Percentiles rank a stretch among this genome's conserved stretches.
Evolutionary conservation across 1,140 invertebrate genomes (phyloP).

Genomic region (Meteorus sp.): DNA sequence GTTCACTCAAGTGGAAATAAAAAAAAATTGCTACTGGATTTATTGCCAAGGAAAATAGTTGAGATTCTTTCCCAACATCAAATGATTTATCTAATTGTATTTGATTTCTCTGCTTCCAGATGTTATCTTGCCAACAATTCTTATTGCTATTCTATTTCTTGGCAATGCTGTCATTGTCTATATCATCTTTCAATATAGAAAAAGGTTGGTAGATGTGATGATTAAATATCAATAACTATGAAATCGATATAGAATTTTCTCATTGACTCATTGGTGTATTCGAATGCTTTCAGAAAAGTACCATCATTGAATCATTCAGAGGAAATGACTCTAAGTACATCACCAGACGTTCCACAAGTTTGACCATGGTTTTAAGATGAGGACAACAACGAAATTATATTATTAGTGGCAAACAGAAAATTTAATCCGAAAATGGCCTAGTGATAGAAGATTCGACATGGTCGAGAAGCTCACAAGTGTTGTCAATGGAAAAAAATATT

Average conservation of each 20-base stretch:
- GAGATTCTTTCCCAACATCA: too few species aligned
- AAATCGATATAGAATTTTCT: slow-evolving; percentile 18
- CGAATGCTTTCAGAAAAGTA: slow-evolving; percentile 47
- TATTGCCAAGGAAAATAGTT: too few species aligned
- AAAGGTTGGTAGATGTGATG: slow-evolving; percentile 59
- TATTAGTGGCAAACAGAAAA: too few species aligned
- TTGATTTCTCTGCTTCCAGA: slow-evolving; percentile 60
- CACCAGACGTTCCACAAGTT: slow-evolving; percentile 45
- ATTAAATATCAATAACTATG: slow-evolving; percentile 10
- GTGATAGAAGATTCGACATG: too few species aligned
- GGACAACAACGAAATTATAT: background rate
- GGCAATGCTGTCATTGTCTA: slow-evolving; percentile 69
- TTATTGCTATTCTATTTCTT: slow-evolving; percentile 67
- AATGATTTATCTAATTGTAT: slow-evolving; percentile 28
- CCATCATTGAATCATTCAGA: slow-evolving; percentile 36
- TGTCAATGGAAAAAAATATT: too few species aligned
- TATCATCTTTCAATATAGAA: slow-evolving; percentile 69
- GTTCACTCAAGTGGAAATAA: background rate
- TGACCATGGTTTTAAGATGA: slow-evolving; percentile 31
- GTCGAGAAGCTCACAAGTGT: too few species aligned
- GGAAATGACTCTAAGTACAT: slow-evolving; percentile 40
- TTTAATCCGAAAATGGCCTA: too few species aligned
- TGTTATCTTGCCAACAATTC: slow-evolving; percentile 64
- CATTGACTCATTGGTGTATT: too few species aligned
- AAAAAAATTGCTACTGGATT: too few species aligned